Conservation (phyloP, 2,888 invertebrate genomes). For the Parochlus steinenii region DNA sequence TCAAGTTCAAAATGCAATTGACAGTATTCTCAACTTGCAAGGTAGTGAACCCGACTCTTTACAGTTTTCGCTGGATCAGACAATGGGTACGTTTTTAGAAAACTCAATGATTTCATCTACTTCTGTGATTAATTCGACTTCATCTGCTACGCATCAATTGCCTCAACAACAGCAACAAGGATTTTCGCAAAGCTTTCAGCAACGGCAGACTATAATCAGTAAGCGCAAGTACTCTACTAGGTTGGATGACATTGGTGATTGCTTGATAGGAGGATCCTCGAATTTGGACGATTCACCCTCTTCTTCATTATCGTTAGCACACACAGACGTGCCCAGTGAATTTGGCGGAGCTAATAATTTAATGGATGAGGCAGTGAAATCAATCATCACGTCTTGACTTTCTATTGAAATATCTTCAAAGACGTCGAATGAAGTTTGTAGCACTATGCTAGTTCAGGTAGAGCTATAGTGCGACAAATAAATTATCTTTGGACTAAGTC, state of each 20-base stretch:
- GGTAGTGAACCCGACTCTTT: slow-evolving; percentile 30
- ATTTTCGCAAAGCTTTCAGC: slow-evolving; percentile 6
- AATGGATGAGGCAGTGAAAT: slow-evolving; percentile 34
- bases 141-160: slow-evolving; percentile 11
- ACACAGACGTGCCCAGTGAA: neutral
- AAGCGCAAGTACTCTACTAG: slow-evolving; percentile 15
- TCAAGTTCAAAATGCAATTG: slow-evolving; percentile 65
- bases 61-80: slow-evolving; percentile 23
- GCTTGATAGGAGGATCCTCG: slow-evolving; percentile 22
- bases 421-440: too few species aligned
- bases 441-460: too few species aligned
- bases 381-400: slow-evolving; percentile 34
- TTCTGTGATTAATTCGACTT: slow-evolving; percentile 15
- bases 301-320: slow-evolving; percentile 7
- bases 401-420: slow-evolving; percentile 16
- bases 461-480: too few species aligned
- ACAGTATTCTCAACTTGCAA: slow-evolving; percentile 58
- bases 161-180: slow-evolving; percentile 7
- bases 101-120: slow-evolving; percentile 25
- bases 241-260: slow-evolving; percentile 27
- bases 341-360: slow-evolving; percentile 16
- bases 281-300: slow-evolving; percentile 18
- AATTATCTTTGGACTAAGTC: too few species aligned
- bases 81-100: slow-evolving; percentile 27
- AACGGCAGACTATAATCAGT: neutral